These are phyloP conservation scores for Australoheros scitulus DNA, from an alignment of 2,113 vertebrate species.

Conservation along the genomic window DNA sequence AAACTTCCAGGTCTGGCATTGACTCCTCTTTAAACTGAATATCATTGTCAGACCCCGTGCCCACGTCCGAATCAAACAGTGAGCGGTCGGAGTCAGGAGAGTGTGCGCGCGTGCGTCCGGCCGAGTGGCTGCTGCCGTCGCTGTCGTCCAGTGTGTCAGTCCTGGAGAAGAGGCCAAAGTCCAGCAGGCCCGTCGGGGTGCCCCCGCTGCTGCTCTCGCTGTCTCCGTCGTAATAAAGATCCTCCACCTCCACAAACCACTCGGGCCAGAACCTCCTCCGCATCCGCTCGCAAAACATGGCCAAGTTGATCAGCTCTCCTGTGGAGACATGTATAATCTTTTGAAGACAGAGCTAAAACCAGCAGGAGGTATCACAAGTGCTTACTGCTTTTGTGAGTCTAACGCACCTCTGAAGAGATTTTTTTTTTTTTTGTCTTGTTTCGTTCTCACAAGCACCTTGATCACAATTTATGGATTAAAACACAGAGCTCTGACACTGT, in stretches of 20 bases:
- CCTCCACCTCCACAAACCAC: constrained; percentile 92
- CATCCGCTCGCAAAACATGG: constrained; percentile 97
- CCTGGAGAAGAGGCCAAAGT: constrained; percentile 92
- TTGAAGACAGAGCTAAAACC: constrained; percentile 4
- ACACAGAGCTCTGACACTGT: constrained; percentile 5
- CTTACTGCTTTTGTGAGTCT: background rate
- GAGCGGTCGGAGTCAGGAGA: constrained; percentile 90
- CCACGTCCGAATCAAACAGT: constrained; percentile 93
- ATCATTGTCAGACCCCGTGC: constrained; percentile 90
- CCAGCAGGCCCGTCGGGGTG: constrained; percentile 71
- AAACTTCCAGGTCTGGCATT: constrained; percentile 68
- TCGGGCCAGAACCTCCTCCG: constrained; percentile 95
- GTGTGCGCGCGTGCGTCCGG: constrained; percentile 67
- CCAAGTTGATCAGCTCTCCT: constrained; percentile 96
- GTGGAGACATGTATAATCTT: constrained; percentile 30
- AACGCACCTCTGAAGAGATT: background rate
- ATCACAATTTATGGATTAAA: constrained; percentile 27
- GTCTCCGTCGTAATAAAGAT: constrained; percentile 88
- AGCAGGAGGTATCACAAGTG: constrained; percentile 15
- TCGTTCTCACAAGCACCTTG: background rate
- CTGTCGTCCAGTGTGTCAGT: constrained; percentile 94
- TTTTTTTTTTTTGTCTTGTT: background rate
- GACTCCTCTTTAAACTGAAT: constrained; percentile 84
- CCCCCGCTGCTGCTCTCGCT: constrained; percentile 82
- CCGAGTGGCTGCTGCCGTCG: constrained; percentile 81